These are phyloP conservation scores for Brachylomia viminalis DNA, from an alignment of 2,888 invertebrate genomes.

Conservation along the genomic window DNA sequence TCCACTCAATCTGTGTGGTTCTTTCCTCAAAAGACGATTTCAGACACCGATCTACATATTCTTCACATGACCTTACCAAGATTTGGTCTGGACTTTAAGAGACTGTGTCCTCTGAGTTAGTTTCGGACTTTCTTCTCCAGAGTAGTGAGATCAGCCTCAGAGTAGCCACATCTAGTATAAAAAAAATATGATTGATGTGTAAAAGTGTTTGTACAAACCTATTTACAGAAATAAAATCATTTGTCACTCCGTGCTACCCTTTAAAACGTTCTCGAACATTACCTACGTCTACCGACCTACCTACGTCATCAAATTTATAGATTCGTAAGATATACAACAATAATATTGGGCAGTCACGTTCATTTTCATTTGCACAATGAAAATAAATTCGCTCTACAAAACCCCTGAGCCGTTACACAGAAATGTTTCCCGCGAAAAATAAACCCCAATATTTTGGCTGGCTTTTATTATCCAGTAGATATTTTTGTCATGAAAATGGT, in stretches of 20 bases:
- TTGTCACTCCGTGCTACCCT: not conserved
- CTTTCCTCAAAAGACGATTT: no score
- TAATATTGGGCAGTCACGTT: conserved; percentile 55
- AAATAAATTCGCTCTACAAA: conserved; percentile 48
- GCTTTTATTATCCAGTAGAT: not conserved
- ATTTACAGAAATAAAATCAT: no score
- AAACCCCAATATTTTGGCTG: conserved; percentile 43
- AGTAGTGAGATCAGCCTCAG: no score
- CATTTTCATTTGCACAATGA: conserved; percentile 55
- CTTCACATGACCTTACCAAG: no score
- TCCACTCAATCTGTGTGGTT: no score
- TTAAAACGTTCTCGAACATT: conserved; percentile 1
- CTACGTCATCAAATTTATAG: conserved; percentile 7
- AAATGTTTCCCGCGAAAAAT: conserved; percentile 41
- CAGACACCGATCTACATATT: no score
- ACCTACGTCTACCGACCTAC: not conserved
- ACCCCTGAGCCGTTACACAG: conserved; percentile 39
- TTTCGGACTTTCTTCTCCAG: no score
- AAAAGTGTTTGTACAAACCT: no score
- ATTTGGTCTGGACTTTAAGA: no score
- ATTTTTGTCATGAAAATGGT: conserved; percentile 1
- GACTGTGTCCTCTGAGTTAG: no score
- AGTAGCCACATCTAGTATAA: no score
- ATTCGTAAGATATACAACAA: conserved; percentile 16
- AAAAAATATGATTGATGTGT: no score